Base-by-base conservation (phyloP, 2,888 invertebrate genomes). In the Hybos culiciformis region DNA sequence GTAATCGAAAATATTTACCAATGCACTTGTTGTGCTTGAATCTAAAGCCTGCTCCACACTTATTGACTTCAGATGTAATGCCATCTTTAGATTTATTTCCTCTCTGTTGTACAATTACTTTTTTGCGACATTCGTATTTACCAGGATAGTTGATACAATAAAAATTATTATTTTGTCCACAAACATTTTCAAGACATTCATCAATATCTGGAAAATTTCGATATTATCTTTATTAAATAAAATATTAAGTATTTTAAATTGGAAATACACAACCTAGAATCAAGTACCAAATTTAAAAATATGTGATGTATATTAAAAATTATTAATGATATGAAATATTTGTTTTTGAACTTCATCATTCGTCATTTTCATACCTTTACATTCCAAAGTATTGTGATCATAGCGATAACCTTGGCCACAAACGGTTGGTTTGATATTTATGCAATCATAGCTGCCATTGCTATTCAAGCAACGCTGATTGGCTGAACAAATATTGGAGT, bases 111-210 rank as follows among this genome's bases (percentile, higher is more conserved):
- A 12, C 15, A 8, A 14, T 14, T 37, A 14, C 15, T 34, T 36
- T 6, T 18, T 12, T 26, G 11, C 48, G 46, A 54, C 85, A 85
- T 3, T 74, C 67, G 60, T 78, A 88, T 0, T 83, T 79, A 0
- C 88, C 88, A 3, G 75, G 67, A 0, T 78, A 79, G 61, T 91
- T 91, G 15, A 77, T 59, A 54, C 90, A 90, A 2, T 73, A 69
- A 20, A 77, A 75, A 32, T 70, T 69, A 7, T 67, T 64, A 1
- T 68, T 68, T 5, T 70, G 70, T 55, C 76, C 73, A 57, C 83
- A 84, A 55, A 76, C 76, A 54, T 82, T 73, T 49, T 74, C 73
- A 0, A 70, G 65, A 50, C 84, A 85, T 54, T 85, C 84, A 54
- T 85, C 79, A 44, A 83, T 78, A 58, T 85, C 84, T 82, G 52